Evolutionary conservation across 2,888 invertebrate species (phyloP).

Genomic region (Helobdella robusta): DNA sequence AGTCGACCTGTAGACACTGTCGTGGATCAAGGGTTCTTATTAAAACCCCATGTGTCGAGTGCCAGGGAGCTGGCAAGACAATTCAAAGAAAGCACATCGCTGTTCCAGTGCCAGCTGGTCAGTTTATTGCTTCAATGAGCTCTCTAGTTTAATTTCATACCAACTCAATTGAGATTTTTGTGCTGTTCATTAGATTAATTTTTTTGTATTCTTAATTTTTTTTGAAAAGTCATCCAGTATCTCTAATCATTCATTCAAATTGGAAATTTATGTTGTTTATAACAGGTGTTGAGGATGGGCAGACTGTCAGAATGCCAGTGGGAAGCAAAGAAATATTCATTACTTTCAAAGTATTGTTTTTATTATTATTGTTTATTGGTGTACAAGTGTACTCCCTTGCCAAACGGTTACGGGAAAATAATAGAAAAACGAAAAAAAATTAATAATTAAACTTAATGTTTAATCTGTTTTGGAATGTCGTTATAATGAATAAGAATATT

Average conservation of each 20-base stretch:
- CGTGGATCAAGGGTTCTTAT: constrained; percentile 65
- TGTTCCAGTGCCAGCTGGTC: constrained; percentile 80
- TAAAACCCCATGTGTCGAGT: constrained; percentile 79
- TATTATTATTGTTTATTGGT: not conserved
- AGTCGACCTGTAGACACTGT: constrained; percentile 76
- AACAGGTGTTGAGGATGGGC: constrained; percentile 88
- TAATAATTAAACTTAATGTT: not conserved
- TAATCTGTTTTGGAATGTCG: not conserved
- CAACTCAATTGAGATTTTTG: no score
- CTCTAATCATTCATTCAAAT: not conserved
- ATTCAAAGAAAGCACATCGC: constrained; percentile 78
- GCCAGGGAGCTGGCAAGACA: constrained; percentile 81
- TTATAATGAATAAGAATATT: not conserved
- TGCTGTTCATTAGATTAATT: no score
- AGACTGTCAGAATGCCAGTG: constrained; percentile 85
- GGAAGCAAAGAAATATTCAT: constrained; percentile 81
- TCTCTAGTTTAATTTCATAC: no score
- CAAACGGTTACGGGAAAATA: no score
- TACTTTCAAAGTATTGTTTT: constrained; percentile 67
- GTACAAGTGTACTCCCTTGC: not conserved
- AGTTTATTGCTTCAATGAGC: no score
- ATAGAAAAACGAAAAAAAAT: no score
- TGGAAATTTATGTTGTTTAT: constrained; percentile 5
- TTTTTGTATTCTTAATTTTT: no score
- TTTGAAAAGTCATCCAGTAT: not conserved